Percentiles rank a stretch among this genome's conserved stretches.
phyloP scores from a whole-genome alignment of 2,797 vertebrate genomes.

The Taeniopygia guttata region DNA sequence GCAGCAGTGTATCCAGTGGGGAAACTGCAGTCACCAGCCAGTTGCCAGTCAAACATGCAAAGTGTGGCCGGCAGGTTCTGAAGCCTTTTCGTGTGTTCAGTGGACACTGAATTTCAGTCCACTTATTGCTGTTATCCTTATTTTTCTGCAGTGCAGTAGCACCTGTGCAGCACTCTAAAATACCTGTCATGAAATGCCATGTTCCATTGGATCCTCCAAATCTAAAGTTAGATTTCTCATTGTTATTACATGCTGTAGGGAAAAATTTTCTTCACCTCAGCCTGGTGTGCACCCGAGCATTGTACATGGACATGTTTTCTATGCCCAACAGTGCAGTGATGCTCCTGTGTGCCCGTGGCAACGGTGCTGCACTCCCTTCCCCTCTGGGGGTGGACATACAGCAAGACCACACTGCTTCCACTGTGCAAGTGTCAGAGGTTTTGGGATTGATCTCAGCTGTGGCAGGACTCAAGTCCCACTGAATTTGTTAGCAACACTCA shows the following conservation, averaged over 20 bases:
- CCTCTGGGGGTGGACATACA: fast-evolving
- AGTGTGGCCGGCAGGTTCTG: not conserved
- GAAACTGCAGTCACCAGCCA: not conserved
- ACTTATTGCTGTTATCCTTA: not conserved
- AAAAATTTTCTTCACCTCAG: not conserved
- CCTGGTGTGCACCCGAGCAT: not conserved
- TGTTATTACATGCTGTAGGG: not conserved
- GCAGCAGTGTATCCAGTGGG: not conserved
- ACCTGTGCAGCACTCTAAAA: conserved; percentile 9
- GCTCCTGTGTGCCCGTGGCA: too few relatives aligned
- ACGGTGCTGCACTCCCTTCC: not conserved
- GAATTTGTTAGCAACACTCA: not conserved
- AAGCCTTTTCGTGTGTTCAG: not conserved
- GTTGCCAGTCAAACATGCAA: not conserved
- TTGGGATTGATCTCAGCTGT: not conserved
- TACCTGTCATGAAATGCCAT: not conserved
- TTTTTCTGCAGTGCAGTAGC: conserved; percentile 24
- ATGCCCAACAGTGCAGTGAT: not conserved
- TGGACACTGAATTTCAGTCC: not conserved
- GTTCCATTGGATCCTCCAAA: not conserved
- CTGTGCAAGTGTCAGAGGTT: not conserved
- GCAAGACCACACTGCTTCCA: not conserved
- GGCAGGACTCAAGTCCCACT: not conserved
- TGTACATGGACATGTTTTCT: not conserved
- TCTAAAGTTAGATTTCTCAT: not conserved